These are phyloP conservation scores for Cichladusa arquata DNA, from an alignment of 2,113 vertebrate species.

Conservation along the genomic window DNA sequence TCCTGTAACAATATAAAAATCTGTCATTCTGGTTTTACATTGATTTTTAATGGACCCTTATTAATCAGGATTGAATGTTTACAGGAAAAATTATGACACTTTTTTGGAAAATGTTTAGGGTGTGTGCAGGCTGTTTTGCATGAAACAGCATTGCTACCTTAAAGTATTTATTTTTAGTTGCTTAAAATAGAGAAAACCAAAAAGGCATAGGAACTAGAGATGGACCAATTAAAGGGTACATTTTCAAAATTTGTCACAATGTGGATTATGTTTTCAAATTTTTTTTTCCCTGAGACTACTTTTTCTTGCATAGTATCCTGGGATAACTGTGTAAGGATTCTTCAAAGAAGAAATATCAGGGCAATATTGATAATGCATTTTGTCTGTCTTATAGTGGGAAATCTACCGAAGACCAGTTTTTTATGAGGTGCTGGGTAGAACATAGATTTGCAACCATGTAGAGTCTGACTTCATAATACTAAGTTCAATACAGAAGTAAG, in stretches of 20 bases:
- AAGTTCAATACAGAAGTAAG: not conserved
- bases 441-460: not conserved
- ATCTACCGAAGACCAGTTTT: not conserved
- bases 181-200: not conserved
- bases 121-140: not conserved
- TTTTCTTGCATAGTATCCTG: not conserved
- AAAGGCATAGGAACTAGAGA: not conserved
- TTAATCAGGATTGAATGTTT: not conserved
- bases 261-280: not conserved
- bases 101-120: not conserved
- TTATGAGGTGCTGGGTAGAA: not conserved
- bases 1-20: not conserved
- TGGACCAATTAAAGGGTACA: not conserved
- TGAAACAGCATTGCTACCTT: not conserved
- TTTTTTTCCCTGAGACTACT: not conserved
- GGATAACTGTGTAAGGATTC: not conserved
- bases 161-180: not conserved
- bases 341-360: not conserved
- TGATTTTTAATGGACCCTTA: not conserved
- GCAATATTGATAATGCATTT: not conserved
- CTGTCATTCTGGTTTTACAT: not conserved
- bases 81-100: not conserved
- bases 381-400: not conserved
- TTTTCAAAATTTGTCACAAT: not conserved
- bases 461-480: not conserved